These are phyloP conservation scores for Germaria angustata DNA, from an alignment of 2,888 invertebrate species.

Conservation along the genomic window DNA sequence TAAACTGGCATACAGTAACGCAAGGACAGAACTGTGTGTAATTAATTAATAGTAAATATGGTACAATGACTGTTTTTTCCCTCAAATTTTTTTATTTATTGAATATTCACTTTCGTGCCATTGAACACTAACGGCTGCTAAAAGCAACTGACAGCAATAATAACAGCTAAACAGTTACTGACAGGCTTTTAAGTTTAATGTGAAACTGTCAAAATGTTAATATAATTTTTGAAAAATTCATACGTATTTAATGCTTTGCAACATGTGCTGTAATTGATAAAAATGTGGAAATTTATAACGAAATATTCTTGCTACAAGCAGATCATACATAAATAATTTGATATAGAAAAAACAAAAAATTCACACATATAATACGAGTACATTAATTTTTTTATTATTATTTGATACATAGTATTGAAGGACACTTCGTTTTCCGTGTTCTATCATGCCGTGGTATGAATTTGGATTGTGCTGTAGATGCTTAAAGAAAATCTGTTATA, in stretches of 20 bases:
- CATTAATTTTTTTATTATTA: not conserved
- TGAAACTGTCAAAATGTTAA: not conserved
- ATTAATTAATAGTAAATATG: too few relatives aligned
- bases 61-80: too few relatives aligned
- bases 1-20: too few relatives aligned
- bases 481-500: too few relatives aligned
- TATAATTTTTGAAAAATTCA: not conserved
- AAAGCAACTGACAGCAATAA: not conserved
- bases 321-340: not conserved
- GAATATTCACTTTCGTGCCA: too few relatives aligned
- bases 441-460: not conserved
- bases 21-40: too few relatives aligned
- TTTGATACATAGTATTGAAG: not conserved
- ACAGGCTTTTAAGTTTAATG: constrained; percentile 5
- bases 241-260: not conserved
- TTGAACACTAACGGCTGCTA: too few relatives aligned
- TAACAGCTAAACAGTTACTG: not conserved
- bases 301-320: not conserved
- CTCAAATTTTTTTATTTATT: too few relatives aligned
- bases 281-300: not conserved
- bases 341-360: not conserved
- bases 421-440: constrained; percentile 24
- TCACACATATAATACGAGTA: not conserved
- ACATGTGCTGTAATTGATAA: not conserved
- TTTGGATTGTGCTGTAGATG: not conserved